Base-by-base conservation (phyloP, 2,797 vertebrate species). In the Cetoscarus ocellatus region DNA sequence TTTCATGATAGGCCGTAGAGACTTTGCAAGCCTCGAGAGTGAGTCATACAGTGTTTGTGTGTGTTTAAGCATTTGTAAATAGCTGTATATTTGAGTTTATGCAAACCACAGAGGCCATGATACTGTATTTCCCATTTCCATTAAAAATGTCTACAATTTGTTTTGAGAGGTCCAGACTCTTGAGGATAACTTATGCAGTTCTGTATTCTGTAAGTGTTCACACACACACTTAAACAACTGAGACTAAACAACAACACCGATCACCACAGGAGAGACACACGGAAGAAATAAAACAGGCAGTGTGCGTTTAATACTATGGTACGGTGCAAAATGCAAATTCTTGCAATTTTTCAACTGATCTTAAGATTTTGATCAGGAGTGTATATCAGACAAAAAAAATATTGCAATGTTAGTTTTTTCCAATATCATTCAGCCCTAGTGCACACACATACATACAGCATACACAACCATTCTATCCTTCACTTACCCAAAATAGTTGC, bases 401-500 rank as follows among this genome's bases (percentile, higher is more conserved):
- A 27, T 27, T 27, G 27, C 27, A 27, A 4, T 27, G 27, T 27
- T 27, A 27, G 27, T 27, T 27, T 27, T n/a, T 4, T 27, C 27
- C 27, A 27, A 27, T 27, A 27, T 27, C 27, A 27, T 27, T 27
- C 27, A 27, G 27, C 18, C 7, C n/a, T 8, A 34, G 11, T 18
- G 10, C 11, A 57, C 17, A 61, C 49, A 75, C 36, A 49, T 34
- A 11, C 6, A 39, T 27, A 27, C 27, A 27, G 27, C 43, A 17
- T 0, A 40, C 12, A 60, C 39, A 58, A 15, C 35, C 38, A 38
- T 57, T 34, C 58, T 39, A 14, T 18, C 27, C 42, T n/a, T 10
- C 10, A 44, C 85, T 77, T 93, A 99, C 98, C 97, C 58, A 98
- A 94, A 86, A 98, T 91, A 73, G 97, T 97, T 70, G 97, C 97